Conservation (phyloP, 1,140 invertebrate genomes). For the Notospermus geniculatus region DNA sequence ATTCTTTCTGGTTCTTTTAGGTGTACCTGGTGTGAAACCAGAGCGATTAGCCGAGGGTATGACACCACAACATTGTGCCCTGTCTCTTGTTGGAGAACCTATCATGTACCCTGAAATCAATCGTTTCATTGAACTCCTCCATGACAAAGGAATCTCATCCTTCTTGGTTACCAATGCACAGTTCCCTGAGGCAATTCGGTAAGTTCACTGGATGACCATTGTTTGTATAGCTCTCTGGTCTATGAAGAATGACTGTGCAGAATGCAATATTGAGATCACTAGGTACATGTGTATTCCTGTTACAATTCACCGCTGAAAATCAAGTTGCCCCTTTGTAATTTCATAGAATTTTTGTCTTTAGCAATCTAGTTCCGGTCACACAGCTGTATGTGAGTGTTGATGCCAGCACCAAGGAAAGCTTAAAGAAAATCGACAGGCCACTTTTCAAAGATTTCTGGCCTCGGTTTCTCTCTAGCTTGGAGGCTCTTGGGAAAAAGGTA, state of each 20-base stretch:
- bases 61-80: conserved; percentile 61
- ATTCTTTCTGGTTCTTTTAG: conserved; percentile 35
- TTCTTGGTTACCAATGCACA: conserved; percentile 69
- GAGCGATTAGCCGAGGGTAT: conserved; percentile 62
- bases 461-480: conserved; percentile 63
- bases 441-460: conserved; percentile 68
- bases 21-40: conserved; percentile 64
- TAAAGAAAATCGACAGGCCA: conserved; percentile 67
- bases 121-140: conserved; percentile 60
- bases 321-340: too few relatives aligned
- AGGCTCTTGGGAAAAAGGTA: conserved; percentile 60
- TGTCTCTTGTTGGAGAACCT: conserved; percentile 68
- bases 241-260: too few relatives aligned
- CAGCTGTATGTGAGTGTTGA: conserved; percentile 69
- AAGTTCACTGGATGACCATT: conserved; percentile 20
- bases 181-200: conserved; percentile 65
- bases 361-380: conserved; percentile 62
- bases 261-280: too few relatives aligned
- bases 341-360: too few relatives aligned
- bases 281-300: too few relatives aligned
- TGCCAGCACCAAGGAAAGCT: conserved; percentile 65
- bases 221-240: too few relatives aligned
- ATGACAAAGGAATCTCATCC: conserved; percentile 61
- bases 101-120: conserved; percentile 72
- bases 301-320: too few relatives aligned